Conservation (phyloP, 2,797 vertebrate genomes). For the Helarctos malayanus region DNA sequence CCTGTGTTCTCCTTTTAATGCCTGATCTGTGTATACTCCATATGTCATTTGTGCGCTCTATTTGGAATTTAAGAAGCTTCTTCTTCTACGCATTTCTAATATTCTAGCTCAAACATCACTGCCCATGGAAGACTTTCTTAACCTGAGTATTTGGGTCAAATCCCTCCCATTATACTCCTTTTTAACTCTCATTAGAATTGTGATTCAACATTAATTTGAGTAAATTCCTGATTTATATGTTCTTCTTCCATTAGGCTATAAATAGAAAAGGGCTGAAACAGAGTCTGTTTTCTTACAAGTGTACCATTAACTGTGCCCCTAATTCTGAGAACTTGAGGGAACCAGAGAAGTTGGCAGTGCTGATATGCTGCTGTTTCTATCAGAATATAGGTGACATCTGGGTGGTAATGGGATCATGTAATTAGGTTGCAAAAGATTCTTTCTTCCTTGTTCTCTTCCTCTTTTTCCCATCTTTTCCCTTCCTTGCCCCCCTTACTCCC, state of each 20-base stretch:
- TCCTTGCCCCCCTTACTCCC: not conserved
- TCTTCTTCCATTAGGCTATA: not conserved
- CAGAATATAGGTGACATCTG: fast-evolving
- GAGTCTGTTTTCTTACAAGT: not conserved
- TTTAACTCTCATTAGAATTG: not conserved
- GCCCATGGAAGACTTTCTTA: not conserved
- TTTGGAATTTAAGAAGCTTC: not conserved
- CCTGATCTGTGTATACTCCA: fast-evolving
- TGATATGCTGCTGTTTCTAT: not conserved
- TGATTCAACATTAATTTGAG: not conserved
- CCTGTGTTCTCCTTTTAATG: no score
- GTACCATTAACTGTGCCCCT: no score
- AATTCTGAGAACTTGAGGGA: not conserved
- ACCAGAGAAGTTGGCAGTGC: not conserved
- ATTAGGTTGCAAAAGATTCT: not conserved
- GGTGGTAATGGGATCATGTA: not conserved
- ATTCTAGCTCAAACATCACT: not conserved
- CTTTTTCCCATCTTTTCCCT: not conserved
- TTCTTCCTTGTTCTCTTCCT: not conserved
- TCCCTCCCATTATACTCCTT: not conserved
- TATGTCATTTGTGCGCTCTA: no score
- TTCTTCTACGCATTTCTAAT: not conserved
- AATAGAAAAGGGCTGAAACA: not conserved
- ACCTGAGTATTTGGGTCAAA: not conserved
- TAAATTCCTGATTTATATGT: not conserved